Evolutionary conservation across 2,888 invertebrate genomes (phyloP), one percentile per base, ranked within the genome.

Genomic region (Parnassius glacialis): DNA sequence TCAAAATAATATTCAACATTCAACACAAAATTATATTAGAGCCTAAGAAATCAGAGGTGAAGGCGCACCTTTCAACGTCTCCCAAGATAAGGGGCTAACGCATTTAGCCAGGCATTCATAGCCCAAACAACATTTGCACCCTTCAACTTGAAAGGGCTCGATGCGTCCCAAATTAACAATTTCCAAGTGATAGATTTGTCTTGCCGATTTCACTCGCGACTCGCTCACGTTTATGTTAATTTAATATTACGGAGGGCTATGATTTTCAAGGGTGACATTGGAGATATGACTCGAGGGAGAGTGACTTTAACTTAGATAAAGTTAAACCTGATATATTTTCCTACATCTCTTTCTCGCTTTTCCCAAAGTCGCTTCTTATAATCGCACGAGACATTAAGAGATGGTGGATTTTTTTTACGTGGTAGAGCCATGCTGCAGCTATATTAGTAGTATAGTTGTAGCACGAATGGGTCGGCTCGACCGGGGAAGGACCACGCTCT

Each of bases 171-270:
- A 85, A 86, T 86, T 84, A 86, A 87, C 85, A 88, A 83, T 85
- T 86, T 87, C 86, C 85, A 83, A 80, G 75, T 84, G 83, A 85
- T 84, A 83, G 83, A 84, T 83, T 79, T 75, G 81, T 81, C 82
- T 83, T 81, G 79, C 79, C 84, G 83, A 85, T 87, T 88, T 85
- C 85, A 85, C 82, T 82, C 81, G 80, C 77, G 76, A 73, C 72
- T 75, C 71, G 68, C 55, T 64, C 72, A 64, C 66, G 59, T 59
- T 63, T 63, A 63, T 63, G 62, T 63, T 63, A 63, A 63, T 63
- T 63, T 63, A 63, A 63, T 63, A 63, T 73, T 71, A 74, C 71
- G 68, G 76, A 75, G 78, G 79, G 74, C 77, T 76, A 66, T 71
- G 68, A 52, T 12, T 51, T 59, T 50, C 41, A 55, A 13, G 55